These are phyloP conservation scores for Phengaris alcon DNA, from an alignment of 2,888 invertebrate genomes.

Conservation along the genomic window DNA sequence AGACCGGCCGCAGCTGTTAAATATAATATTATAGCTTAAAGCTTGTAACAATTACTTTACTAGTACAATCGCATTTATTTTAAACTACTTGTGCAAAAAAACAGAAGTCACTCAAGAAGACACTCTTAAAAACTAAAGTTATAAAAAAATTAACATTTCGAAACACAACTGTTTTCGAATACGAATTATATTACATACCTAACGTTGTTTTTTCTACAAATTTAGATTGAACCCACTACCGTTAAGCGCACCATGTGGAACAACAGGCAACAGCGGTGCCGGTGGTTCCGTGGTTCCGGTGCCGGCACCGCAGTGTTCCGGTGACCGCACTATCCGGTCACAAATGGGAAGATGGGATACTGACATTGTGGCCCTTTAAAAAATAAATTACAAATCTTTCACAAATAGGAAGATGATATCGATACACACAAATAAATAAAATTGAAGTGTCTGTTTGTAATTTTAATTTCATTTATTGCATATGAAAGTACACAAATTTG, in stretches of 20 bases:
- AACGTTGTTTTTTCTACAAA: not conserved
- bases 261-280: not conserved
- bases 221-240: not conserved
- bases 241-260: not conserved
- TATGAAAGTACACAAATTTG: too few species aligned
- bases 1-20: not conserved
- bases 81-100: too few species aligned
- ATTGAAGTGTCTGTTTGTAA: too few species aligned
- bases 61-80: not conserved
- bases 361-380: not conserved
- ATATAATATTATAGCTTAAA: not conserved
- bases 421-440: too few species aligned
- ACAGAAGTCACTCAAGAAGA: too few species aligned
- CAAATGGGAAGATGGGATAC: not conserved
- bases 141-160: too few species aligned
- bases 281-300: constrained; percentile 9
- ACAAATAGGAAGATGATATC: not conserved
- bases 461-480: too few species aligned
- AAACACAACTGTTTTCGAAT: not conserved
- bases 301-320: constrained; percentile 14
- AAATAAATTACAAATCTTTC: not conserved
- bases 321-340: constrained; percentile 7
- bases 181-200: not conserved
- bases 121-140: too few species aligned
- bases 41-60: not conserved